Percentiles rank a stretch among this genome's conserved stretches.
These are phyloP conservation scores for Amphimedon queenslandica DNA, from an alignment of 37 sponge, comb jelly and placozoan species.

Conservation along the genomic window DNA sequence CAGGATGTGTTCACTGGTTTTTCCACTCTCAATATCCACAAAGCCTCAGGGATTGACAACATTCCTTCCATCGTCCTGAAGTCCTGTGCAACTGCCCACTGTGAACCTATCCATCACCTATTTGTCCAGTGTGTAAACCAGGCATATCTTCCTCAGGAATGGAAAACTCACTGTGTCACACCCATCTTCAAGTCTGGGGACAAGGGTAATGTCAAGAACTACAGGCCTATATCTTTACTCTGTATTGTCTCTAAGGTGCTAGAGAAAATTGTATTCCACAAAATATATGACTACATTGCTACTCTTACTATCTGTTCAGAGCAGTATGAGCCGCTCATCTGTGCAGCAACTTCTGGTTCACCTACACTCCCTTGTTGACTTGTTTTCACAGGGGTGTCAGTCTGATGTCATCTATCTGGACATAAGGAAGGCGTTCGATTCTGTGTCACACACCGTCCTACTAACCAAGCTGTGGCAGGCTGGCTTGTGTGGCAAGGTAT, in stretches of 20 bases:
- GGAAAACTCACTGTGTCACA: constrained; percentile 30
- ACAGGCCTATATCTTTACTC: constrained; percentile 37
- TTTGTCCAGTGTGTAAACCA: neutral
- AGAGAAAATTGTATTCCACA: constrained; percentile 17
- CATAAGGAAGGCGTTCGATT: constrained; percentile 44
- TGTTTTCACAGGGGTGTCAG: neutral
- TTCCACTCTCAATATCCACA: neutral
- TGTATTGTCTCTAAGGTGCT: constrained; percentile 26
- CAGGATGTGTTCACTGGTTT: too few relatives aligned
- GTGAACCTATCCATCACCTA: neutral
- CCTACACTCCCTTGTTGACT: neutral
- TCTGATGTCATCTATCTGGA: constrained; percentile 28
- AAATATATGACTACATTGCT: constrained; percentile 17
- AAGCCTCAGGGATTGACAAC: constrained; percentile 10
- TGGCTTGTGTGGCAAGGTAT: constrained; percentile 32
- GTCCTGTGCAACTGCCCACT: constrained; percentile 2
- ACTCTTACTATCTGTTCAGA: neutral
- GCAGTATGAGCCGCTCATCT: neutral
- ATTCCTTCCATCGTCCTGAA: constrained; percentile 22
- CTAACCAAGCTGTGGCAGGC: constrained; percentile 20
- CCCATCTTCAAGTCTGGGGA: constrained; percentile 15
- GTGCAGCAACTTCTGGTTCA: constrained; percentile 3
- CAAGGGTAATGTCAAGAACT: constrained; percentile 28
- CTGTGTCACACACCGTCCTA: constrained; percentile 34
- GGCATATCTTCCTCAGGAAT: constrained; percentile 13